Percentiles rank a stretch among this genome's conserved stretches.
phyloP scores from a whole-genome alignment of 2,888 invertebrate species.

The Hydraecia micacea region DNA sequence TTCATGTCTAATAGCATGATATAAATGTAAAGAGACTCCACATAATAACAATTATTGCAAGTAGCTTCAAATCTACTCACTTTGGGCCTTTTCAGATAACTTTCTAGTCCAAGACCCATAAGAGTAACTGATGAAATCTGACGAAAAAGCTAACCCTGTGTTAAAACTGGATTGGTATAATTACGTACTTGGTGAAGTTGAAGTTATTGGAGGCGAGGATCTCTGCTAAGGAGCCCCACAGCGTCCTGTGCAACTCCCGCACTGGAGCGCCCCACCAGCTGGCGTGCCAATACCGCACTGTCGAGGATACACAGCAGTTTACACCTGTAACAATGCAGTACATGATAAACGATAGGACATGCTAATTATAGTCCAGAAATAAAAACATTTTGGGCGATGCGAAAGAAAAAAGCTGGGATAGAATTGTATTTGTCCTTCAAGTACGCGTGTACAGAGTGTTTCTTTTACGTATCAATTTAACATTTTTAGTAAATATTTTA shows the following conservation, averaged over 20 bases:
- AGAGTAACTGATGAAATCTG: background rate
- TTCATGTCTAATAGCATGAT: background rate
- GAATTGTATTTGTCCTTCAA: too few species aligned
- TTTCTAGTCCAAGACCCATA: background rate
- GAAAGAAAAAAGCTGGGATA: background rate
- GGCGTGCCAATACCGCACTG: slow-evolving; percentile 93
- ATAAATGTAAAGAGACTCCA: background rate
- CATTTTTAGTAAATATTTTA: too few species aligned
- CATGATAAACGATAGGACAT: background rate
- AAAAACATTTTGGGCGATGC: background rate
- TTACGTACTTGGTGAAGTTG: slow-evolving; percentile 82
- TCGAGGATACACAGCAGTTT: slow-evolving; percentile 93
- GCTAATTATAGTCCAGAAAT: too few species aligned
- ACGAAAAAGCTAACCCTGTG: background rate
- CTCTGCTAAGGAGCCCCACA: slow-evolving; percentile 93
- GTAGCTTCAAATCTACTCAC: background rate
- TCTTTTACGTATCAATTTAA: too few species aligned
- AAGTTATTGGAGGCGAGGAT: slow-evolving; percentile 90
- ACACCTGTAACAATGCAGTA: slow-evolving; percentile 90
- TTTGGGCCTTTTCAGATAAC: background rate
- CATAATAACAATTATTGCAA: background rate
- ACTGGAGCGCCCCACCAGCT: slow-evolving; percentile 95
- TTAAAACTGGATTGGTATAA: background rate
- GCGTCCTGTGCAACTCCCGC: slow-evolving; percentile 93
- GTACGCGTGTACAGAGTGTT: too few species aligned